Evolutionary conservation across 2,888 invertebrate species (phyloP), one percentile per base, ranked within the genome.

Genomic region (Cantharis flavilabris): DNA sequence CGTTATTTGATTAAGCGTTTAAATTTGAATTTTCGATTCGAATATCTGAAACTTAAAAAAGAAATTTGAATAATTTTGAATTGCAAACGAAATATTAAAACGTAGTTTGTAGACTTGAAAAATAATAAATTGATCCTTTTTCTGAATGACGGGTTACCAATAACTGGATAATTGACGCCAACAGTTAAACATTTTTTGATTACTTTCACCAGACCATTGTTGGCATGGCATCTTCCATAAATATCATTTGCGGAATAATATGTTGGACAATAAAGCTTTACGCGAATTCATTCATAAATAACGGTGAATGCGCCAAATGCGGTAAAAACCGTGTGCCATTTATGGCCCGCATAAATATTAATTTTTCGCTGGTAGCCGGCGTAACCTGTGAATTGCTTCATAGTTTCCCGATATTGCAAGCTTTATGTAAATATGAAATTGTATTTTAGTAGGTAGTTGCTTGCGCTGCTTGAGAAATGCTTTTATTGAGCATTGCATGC

Each of bases 241-340:
- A 83, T 83, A 83, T 81, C 80, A 64, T 77, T 79, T 49, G 49
- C n/a, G 75, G 76, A 28, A 78, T 83, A 82, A 83, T 83, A 83
- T 81, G 83, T 83, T 83, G 82, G 49, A 83, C 83, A 82, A 82
- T 81, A 82, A 81, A 83, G 82, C 81, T 82, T 76, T 80, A 71
- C 77, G 81, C 79, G 81, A 81, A 81, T 81, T 78, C 76, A 73
- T 79, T 78, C 81, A 83, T 83, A 84, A 84, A 83, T 83, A 83
- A 83, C 76, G 75, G 76, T 76, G 71, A 77, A 80, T 80, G 79
- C 79, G 80, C 76, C 69, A 76, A 79, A 75, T 73, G 74, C 73
- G 77, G 77, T 76, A 77, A 80, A 80, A 80, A 80, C 73, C 70
- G 76, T 78, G 78, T 77, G 79, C 77, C 63, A 79, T 77, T 77